Percentiles rank a stretch among this genome's conserved stretches.
Evolutionary conservation across 2,888 invertebrate species (phyloP).

Genomic region (Melieria omissa): DNA sequence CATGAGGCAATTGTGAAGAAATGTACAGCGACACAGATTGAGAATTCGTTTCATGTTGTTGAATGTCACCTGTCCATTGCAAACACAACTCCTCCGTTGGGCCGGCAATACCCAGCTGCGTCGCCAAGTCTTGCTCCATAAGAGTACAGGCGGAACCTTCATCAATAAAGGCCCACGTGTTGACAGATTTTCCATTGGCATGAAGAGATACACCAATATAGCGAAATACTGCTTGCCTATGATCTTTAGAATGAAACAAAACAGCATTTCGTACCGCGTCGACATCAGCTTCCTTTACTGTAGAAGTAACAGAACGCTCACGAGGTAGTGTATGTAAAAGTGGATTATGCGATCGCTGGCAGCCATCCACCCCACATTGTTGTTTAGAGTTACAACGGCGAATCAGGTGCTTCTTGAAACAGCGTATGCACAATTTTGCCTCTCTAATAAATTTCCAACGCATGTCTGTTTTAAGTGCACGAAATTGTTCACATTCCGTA

Average conservation of each 20-base stretch:
- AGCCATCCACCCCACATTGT: conserved; percentile 20
- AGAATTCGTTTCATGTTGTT: conserved; percentile 38
- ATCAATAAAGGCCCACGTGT: conserved; percentile 40
- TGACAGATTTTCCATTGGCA: conserved; percentile 10
- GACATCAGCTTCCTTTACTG: too few species aligned
- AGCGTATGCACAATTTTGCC: conserved; percentile 24
- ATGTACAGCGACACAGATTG: conserved; percentile 31
- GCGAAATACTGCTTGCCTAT: not conserved
- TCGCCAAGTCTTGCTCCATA: conserved; percentile 36
- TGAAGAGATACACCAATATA: conserved; percentile 27
- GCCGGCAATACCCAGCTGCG: conserved; percentile 33
- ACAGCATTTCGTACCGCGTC: not conserved
- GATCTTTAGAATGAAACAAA: conserved; percentile 18
- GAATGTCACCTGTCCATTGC: conserved; percentile 42
- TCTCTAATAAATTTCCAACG: conserved; percentile 22
- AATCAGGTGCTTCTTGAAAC: conserved; percentile 32
- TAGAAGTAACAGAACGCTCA: not conserved
- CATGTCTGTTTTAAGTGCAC: not conserved
- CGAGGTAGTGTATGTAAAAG: not conserved
- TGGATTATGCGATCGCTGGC: conserved; percentile 6
- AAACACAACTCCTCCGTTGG: conserved; percentile 36
- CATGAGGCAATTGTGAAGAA: conserved; percentile 11
- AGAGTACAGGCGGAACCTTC: conserved; percentile 39
- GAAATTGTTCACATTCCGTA: conserved; percentile 1
- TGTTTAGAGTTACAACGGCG: conserved; percentile 30